Percentiles rank a stretch among this genome's conserved stretches.
These are phyloP conservation scores for Climacteris rufus DNA, from an alignment of 2,113 vertebrate species.

Conservation along the genomic window DNA sequence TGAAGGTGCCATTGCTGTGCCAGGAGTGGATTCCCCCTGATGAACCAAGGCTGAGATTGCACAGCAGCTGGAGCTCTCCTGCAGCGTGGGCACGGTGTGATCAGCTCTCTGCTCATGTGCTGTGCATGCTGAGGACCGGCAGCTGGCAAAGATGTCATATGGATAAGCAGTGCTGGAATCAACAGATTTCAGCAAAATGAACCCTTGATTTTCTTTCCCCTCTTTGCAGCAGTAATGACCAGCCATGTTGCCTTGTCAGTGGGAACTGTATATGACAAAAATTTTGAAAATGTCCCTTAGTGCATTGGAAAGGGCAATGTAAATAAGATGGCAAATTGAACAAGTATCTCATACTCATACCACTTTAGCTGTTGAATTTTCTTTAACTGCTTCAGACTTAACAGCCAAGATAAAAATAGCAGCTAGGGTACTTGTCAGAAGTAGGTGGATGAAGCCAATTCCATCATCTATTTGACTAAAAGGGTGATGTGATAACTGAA, in stretches of 20 bases:
- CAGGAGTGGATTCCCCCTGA: neutral
- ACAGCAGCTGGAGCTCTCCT: neutral
- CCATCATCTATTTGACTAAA: neutral
- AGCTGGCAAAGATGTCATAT: neutral
- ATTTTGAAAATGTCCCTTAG: conserved; percentile 51
- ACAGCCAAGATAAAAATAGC: conserved; percentile 54
- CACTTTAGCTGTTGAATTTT: conserved; percentile 62
- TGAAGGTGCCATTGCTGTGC: fast-evolving
- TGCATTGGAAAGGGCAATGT: conserved; percentile 56
- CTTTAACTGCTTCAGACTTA: conserved; percentile 55
- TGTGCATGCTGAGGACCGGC: neutral
- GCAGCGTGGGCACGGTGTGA: neutral
- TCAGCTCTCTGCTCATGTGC: neutral
- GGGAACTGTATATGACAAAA: conserved; percentile 34
- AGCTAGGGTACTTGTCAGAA: neutral
- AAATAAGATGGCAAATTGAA: conserved; percentile 70
- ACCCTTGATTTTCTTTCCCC: neutral
- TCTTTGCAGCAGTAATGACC: neutral
- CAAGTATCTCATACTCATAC: conserved; percentile 61
- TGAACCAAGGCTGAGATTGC: neutral
- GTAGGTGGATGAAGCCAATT: neutral
- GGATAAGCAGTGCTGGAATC: neutral
- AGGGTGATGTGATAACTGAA: neutral
- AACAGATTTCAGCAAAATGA: neutral
- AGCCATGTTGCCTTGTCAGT: neutral